Evolutionary conservation across 2,888 invertebrate species (phyloP), one percentile per base, ranked within the genome.

Genomic region (Lycaena phlaeas): DNA sequence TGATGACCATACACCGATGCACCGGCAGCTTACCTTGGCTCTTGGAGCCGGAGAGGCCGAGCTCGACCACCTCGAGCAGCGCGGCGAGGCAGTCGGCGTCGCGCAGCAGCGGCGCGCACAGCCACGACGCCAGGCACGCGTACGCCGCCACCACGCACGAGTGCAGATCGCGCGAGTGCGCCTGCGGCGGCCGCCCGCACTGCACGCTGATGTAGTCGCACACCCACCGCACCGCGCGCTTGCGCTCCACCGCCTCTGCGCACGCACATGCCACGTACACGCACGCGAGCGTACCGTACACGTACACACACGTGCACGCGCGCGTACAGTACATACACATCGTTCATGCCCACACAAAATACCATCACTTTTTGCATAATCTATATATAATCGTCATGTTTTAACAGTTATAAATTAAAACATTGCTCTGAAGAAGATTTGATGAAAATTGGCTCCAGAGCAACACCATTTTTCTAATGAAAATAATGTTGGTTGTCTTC

Each of bases 191-290:
- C 50, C 96, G 90, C 58, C 94, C 94, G 84, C 97, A 97, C 70
- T 97, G 97, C 69, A 94, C 93, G 40, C 94, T 92, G 58, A 99
- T 97, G 81, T 98, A 98, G 85, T 98, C 97, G 78, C 98, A 99
- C 43, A 99, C 90, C 95, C 97, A 98, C 61, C 97, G 97, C 14
- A 98, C 97, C 9, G 95, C 95, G 61, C 95, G 87, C 78, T 94
- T 93, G 67, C 95, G 94, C 74, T 96, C 95, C 59, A 94, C 82
- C 40, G 93, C 92, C 85, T 95, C 95, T 95, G 79, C 49, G 62
- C 7, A 30, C 4, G n/a, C 5, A 27, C 5, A 27, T n/a, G n/a
- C n/a, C 12, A 27, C 14, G 11, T 15, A 7, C n/a, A 22, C n/a
- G n/a, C n/a, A n/a, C n/a, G n/a, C n/a, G n/a, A n/a, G n/a, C n/a